These are phyloP conservation scores for Danaus plexippus DNA, from an alignment of 1,140 invertebrate genomes.

Conservation along the genomic window DNA sequence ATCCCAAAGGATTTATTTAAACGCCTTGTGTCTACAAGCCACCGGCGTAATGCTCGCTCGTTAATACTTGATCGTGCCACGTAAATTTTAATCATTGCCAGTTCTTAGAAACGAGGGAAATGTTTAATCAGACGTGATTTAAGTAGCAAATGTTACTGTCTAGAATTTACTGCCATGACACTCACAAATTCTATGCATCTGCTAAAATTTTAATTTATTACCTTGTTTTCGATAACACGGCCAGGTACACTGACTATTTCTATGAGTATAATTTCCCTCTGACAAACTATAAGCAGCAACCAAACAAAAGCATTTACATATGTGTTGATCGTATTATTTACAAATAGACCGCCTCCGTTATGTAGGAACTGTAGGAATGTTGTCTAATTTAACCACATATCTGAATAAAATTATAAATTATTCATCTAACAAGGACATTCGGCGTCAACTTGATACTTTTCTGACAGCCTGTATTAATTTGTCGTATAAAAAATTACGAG, in stretches of 20 bases:
- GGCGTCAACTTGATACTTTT: conserved; percentile 20
- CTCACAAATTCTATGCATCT: conserved; percentile 22
- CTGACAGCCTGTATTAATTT: conserved; percentile 11
- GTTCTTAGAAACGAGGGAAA: conserved; percentile 59
- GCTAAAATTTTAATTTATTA: conserved; percentile 18
- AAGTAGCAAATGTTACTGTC: conserved; percentile 42
- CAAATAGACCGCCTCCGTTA: conserved; percentile 51
- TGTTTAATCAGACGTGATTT: conserved; percentile 64
- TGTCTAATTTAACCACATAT: conserved; percentile 62
- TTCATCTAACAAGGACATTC: conserved; percentile 51
- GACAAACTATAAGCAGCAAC: conserved; percentile 19
- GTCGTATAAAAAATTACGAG: conserved; percentile 22
- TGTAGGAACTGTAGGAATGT: conserved; percentile 53
- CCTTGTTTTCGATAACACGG: conserved; percentile 12
- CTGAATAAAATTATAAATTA: conserved; percentile 56
- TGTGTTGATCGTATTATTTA: conserved; percentile 37
- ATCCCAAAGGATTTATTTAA: conserved; percentile 64
- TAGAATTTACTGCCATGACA: conserved; percentile 36
- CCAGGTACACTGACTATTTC: no score
- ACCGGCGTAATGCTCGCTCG: conserved; percentile 44
- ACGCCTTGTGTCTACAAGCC: conserved; percentile 48
- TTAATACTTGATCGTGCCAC: conserved; percentile 65
- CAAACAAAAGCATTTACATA: conserved; percentile 29
- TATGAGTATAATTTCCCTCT: background rate
- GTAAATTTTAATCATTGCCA: conserved; percentile 71